Percentiles rank a stretch among this genome's conserved stretches.
phyloP scores from a whole-genome alignment of 37 sponge, comb jelly and placozoan genomes.

The Sycon ciliatum region DNA sequence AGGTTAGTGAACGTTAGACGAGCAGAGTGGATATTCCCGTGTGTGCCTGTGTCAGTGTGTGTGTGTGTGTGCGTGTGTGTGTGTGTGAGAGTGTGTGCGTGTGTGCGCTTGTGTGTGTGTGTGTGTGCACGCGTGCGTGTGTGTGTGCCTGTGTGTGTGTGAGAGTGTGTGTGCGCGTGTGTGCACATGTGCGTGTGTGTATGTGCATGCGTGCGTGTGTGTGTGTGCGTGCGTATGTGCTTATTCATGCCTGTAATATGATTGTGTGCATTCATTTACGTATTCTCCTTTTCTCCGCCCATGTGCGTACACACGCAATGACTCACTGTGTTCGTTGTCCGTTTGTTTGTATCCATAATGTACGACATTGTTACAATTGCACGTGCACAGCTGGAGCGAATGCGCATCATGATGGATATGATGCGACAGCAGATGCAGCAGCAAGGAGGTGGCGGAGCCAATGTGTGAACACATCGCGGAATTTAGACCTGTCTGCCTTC shows the following conservation, averaged over 20 bases:
- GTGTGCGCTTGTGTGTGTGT: neutral
- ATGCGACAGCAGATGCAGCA: slow-evolving; percentile 11
- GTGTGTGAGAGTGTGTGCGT: neutral
- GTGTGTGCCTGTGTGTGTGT: neutral
- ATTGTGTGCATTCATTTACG: no score
- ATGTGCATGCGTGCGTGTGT: neutral
- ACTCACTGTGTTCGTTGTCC: no score
- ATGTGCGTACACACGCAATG: no score
- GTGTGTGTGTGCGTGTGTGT: neutral
- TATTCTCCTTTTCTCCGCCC: no score
- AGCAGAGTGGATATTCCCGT: neutral
- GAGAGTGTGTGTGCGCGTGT: neutral
- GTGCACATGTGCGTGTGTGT: neutral
- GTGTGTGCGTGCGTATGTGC: no score
- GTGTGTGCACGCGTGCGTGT: neutral
- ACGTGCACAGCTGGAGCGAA: neutral
- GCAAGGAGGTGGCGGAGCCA: no score
- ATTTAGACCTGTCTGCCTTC: no score
- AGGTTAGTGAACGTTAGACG: no score
- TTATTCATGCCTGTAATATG: no score
- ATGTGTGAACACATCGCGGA: no score
- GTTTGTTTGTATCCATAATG: no score
- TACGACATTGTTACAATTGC: no score
- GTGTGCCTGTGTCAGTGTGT: neutral
- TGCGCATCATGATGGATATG: slow-evolving; percentile 5